Evolutionary conservation across 2,888 invertebrate species (phyloP).

Genomic region (Callyntrura sp.): DNA sequence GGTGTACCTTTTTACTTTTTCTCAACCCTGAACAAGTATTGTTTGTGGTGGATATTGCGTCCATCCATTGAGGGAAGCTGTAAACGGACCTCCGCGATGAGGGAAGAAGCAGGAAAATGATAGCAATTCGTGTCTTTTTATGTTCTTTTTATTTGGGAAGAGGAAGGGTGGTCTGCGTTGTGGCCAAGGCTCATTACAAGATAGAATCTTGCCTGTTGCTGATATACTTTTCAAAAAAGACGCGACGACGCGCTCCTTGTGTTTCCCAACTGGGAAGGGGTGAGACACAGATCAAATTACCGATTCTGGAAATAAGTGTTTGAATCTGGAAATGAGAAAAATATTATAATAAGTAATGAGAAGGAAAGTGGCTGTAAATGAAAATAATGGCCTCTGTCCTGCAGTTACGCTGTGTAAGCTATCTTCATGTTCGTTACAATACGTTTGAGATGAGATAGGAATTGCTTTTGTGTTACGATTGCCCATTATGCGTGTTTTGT

Average conservation of each 20-base stretch:
- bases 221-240: neutral
- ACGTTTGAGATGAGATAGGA: too few relatives aligned
- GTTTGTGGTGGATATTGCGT: neutral
- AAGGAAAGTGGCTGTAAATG: neutral
- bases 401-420: neutral
- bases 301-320: neutral
- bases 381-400: neutral
- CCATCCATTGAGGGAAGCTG: neutral
- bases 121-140: conserved; percentile 1
- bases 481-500: neutral
- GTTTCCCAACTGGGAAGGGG: conserved; percentile 21
- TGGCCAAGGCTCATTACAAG: conserved; percentile 4
- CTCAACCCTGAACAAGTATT: neutral
- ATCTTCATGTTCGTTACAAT: neutral
- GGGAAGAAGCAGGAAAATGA: neutral
- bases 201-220: conserved; percentile 1
- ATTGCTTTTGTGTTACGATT: conserved; percentile 4
- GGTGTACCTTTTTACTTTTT: neutral
- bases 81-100: conserved; percentile 30
- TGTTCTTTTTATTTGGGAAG: neutral
- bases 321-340: conserved; percentile 12
- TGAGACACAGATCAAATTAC: conserved; percentile 23
- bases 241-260: conserved; percentile 7
- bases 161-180: conserved; percentile 28
- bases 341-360: neutral